These are phyloP conservation scores for Lasius platythorax DNA, from an alignment of 2,888 invertebrate genomes.

Conservation along the genomic window DNA sequence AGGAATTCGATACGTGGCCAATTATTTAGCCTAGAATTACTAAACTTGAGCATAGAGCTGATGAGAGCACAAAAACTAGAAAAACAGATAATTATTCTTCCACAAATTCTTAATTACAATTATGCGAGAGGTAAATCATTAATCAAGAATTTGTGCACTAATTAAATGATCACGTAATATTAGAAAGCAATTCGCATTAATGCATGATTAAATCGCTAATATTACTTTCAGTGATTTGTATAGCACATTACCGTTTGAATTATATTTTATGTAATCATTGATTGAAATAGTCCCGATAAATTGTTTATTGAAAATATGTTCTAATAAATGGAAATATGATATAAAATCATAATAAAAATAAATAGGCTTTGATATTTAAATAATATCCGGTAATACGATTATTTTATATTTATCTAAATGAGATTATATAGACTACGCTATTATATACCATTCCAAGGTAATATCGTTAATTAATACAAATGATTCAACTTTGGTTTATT, in stretches of 20 bases:
- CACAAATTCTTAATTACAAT: constrained; percentile 7
- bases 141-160: constrained; percentile 19
- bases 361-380: neutral
- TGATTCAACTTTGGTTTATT: neutral
- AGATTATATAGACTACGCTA: neutral
- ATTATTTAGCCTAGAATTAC: neutral
- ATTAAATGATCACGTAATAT: constrained; percentile 1
- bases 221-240: neutral
- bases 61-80: neutral
- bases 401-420: neutral
- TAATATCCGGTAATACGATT: neutral
- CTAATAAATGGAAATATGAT: neutral
- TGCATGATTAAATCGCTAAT: constrained; percentile 25
- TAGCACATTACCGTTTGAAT: neutral
- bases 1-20: neutral
- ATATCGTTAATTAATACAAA: constrained; percentile 12
- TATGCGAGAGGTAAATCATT: constrained; percentile 7
- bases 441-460: neutral
- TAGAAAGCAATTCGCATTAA: neutral
- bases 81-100: constrained; percentile 14
- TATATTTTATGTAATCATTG: neutral
- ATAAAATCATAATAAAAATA: neutral
- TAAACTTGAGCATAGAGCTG: neutral
- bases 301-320: neutral
- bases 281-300: constrained; percentile 15